These are phyloP conservation scores for Epirrita christyi DNA, from an alignment of 2,888 invertebrate species.

Conservation along the genomic window DNA sequence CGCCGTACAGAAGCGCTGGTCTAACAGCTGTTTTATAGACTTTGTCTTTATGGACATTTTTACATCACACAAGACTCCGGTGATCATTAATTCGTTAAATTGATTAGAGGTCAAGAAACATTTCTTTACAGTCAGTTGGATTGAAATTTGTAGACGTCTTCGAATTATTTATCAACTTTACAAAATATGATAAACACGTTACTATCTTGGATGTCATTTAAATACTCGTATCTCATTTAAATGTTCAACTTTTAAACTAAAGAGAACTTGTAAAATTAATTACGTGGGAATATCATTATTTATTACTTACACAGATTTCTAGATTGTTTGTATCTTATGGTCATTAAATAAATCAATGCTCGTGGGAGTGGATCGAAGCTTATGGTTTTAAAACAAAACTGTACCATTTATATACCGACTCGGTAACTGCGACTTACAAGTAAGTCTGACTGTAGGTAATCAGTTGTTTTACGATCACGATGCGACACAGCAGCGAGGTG, in stretches of 20 bases:
- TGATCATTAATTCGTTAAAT: too few species aligned
- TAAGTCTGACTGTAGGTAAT: constrained; percentile 6
- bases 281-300: background rate
- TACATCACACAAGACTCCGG: too few species aligned
- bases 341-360: background rate
- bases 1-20: too few species aligned
- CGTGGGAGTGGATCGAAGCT: too few species aligned
- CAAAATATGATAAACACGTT: background rate
- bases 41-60: too few species aligned
- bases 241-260: background rate
- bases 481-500: constrained; percentile 34
- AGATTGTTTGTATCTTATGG: background rate
- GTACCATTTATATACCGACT: background rate
- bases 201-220: too few species aligned
- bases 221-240: too few species aligned
- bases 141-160: background rate
- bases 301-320: too few species aligned
- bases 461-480: constrained; percentile 24
- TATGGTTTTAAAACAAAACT: background rate
- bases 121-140: background rate
- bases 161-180: background rate
- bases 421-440: background rate
- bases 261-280: background rate
- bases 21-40: too few species aligned
- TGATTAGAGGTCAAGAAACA: too few species aligned